Evolutionary conservation across 2,797 vertebrate genomes (phyloP).

Genomic region (Spondyliosoma cantharus): DNA sequence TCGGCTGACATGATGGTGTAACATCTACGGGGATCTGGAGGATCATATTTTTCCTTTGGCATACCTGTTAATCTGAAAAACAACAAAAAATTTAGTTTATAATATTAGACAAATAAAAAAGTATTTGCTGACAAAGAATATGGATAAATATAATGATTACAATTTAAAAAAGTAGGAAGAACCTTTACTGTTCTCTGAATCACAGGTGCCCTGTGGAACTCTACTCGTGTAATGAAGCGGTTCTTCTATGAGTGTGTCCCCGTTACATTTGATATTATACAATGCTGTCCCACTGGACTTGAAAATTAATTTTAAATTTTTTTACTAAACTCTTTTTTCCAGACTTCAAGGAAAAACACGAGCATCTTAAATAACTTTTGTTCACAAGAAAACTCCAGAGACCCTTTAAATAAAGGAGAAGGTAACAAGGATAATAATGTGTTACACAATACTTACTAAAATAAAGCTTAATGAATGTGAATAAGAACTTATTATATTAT

Average conservation of each 20-base stretch:
- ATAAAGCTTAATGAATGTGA: too few relatives aligned
- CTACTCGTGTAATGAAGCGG: background rate
- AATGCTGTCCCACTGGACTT: background rate
- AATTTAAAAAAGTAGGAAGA: background rate
- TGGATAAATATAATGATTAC: too few relatives aligned
- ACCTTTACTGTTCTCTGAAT: too few relatives aligned
- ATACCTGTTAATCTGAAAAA: slow-evolving; percentile 94
- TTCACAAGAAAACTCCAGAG: background rate
- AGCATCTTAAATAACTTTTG: background rate
- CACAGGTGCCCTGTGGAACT: background rate
- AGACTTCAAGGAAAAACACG: too few relatives aligned
- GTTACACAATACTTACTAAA: background rate
- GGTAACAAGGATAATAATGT: background rate
- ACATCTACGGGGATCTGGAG: slow-evolving; percentile 98
- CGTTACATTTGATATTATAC: background rate
- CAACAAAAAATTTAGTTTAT: background rate
- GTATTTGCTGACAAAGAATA: background rate
- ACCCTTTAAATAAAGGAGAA: background rate
- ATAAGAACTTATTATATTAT: background rate
- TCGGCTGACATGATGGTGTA: slow-evolving; percentile 99
- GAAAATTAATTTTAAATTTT: background rate
- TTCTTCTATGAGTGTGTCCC: background rate
- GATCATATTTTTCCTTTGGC: slow-evolving; percentile 99
- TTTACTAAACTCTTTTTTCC: background rate
- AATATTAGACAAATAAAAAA: background rate